These are phyloP conservation scores for Pseudomugil gertrudae DNA, from an alignment of 2,797 vertebrate genomes.

Conservation along the genomic window DNA sequence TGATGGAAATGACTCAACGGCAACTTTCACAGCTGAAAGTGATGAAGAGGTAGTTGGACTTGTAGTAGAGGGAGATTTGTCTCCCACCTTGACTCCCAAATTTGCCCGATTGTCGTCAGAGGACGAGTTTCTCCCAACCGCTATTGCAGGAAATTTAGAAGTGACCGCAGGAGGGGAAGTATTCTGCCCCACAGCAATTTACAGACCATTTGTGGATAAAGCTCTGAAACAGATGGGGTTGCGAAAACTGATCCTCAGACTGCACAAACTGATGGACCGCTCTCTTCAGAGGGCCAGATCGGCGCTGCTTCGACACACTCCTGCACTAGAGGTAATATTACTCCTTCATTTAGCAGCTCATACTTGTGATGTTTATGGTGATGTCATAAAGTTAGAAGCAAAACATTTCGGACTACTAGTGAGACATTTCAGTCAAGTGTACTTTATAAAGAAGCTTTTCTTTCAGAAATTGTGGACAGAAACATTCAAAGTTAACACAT, in stretches of 20 bases:
- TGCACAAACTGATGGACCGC: conserved; percentile 98
- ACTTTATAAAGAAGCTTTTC: background rate
- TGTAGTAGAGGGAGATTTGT: conserved; percentile 68
- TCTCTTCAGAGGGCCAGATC: conserved; percentile 93
- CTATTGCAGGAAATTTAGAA: conserved; percentile 63
- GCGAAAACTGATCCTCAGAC: conserved; percentile 94
- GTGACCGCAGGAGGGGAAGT: conserved; percentile 67
- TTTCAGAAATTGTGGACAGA: background rate
- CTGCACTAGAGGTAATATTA: conserved; percentile 86
- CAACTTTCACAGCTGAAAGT: conserved; percentile 87
- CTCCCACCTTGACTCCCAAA: conserved; percentile 79
- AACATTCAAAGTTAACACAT: background rate
- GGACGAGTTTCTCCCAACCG: conserved; percentile 84
- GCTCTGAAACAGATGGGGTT: conserved; percentile 99
- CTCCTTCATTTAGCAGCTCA: background rate
- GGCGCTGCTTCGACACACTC: conserved; percentile 88
- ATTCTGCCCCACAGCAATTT: conserved; percentile 93
- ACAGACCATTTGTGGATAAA: conserved; percentile 98
- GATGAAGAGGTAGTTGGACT: conserved; percentile 64
- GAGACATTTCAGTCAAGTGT: background rate
- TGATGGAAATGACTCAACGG: conserved; percentile 82
- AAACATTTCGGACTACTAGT: background rate
- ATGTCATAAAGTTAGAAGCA: background rate
- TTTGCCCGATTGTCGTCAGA: conserved; percentile 86
- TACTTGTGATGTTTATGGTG: background rate